Evolutionary conservation across 2,888 invertebrate genomes (phyloP).

Genomic region (Microctonus hyperodae): DNA sequence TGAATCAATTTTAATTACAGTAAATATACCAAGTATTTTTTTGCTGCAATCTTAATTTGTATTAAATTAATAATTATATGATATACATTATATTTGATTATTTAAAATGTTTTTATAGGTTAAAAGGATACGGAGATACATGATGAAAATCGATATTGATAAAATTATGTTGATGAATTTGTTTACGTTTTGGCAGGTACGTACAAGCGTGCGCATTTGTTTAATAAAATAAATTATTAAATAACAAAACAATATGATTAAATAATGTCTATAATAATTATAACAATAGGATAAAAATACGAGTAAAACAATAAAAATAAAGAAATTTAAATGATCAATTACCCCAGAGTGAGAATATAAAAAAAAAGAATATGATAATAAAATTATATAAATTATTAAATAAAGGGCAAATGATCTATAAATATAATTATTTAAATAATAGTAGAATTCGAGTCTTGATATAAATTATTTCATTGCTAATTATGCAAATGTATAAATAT

Average conservation of each 20-base stretch:
- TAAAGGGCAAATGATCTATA: conserved; percentile 15
- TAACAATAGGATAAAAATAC: not conserved
- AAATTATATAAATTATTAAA: conserved; percentile 34
- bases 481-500: not conserved
- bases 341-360: not conserved
- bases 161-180: not conserved
- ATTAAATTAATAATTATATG: no score
- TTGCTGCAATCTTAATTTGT: no score
- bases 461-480: not conserved
- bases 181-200: conserved; percentile 25
- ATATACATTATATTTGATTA: no score
- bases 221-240: conserved; percentile 9
- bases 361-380: conserved; percentile 3
- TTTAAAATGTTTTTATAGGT: no score
- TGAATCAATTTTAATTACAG: no score
- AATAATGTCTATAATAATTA: not conserved
- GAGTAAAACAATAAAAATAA: not conserved
- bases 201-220: conserved; percentile 28
- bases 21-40: no score
- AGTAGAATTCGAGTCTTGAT: not conserved
- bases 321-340: not conserved
- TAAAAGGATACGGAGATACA: no score
- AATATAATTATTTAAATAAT: not conserved
- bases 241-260: conserved; percentile 1
- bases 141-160: not conserved